Evolutionary conservation across 2,888 invertebrate genomes (phyloP), one percentile per base, ranked within the genome.

Genomic region (Fissipunctia ypsillon): DNA sequence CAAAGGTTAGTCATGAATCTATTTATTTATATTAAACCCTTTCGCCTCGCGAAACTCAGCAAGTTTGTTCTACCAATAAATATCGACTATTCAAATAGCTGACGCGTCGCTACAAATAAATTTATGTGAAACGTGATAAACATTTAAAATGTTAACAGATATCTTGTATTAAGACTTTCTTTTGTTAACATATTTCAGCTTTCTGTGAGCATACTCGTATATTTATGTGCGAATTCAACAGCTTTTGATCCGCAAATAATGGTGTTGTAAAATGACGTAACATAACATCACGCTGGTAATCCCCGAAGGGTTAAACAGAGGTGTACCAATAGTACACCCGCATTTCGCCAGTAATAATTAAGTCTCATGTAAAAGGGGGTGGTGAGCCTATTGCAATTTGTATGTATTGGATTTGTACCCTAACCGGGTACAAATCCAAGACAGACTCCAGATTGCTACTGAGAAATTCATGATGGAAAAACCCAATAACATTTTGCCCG

Each of bases 71-170:
- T 16, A 5, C 35, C 61, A 83, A 80, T 83, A 80, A 67, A 83
- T 80, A 83, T 79, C 25, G 60, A 45, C 16, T 69, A 48, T 66
- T 63, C 69, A 80, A 80, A 79, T 66, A 79, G 73, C 80, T 66
- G 65, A 83, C 80, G 65, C 83, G 61, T 28, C 14, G 68, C 60
- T 73, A 69, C 57, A 83, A 80, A 83, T 66, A 79, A 83, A 69
- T 80, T 65, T 83, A 73, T 69, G 66, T 67, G 48, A 50, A 28
- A 80, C 80, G 84, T 80, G 80, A 48, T 66, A 69, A 69, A 69
- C 80, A 79, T 79, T 79, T 68, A 38, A 79, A 79, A 79, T 63
- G 63, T 22, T 54, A n/a, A 60, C 54, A 70, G 50, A 76, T 81
- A 81, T 65, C 67, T 77, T 57, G 28, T 56, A 56, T 65, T 61